phyloP scores from a whole-genome alignment of 2,888 invertebrate genomes.

The Hermodice carunculata region DNA sequence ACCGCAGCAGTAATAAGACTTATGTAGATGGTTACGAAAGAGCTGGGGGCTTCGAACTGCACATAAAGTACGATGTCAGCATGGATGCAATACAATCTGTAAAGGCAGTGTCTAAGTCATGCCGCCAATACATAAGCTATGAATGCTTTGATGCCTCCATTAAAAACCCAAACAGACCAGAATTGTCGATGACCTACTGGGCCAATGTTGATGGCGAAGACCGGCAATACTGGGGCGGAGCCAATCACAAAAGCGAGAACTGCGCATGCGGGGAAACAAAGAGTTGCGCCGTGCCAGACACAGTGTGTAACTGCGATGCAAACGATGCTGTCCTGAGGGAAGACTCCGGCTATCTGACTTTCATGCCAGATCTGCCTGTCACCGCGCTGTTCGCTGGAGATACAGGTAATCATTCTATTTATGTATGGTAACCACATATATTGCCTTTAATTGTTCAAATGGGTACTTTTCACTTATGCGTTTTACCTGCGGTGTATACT shows the following conservation, averaged over 20 bases:
- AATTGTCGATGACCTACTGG: conserved; percentile 24
- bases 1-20: too few relatives aligned
- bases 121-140: conserved; percentile 48
- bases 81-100: too few relatives aligned
- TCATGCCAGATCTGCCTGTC: conserved; percentile 58
- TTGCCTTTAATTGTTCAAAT: too few relatives aligned
- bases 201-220: conserved; percentile 26
- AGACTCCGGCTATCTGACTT: conserved; percentile 57
- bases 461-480: too few relatives aligned
- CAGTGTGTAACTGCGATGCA: conserved; percentile 61
- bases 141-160: conserved; percentile 60
- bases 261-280: conserved; percentile 59
- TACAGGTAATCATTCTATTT: too few relatives aligned
- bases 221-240: conserved; percentile 34
- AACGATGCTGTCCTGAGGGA: conserved; percentile 57
- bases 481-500: too few relatives aligned
- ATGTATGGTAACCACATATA: too few relatives aligned
- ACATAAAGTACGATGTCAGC: too few relatives aligned
- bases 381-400: conserved; percentile 60
- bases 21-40: too few relatives aligned
- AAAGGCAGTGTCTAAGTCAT: conserved; percentile 51
- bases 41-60: too few relatives aligned
- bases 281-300: conserved; percentile 44
- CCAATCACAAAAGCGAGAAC: conserved; percentile 19
- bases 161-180: conserved; percentile 12